These are phyloP conservation scores for Ferdinandea cuprea DNA, from an alignment of 2,888 invertebrate genomes.

Conservation along the genomic window DNA sequence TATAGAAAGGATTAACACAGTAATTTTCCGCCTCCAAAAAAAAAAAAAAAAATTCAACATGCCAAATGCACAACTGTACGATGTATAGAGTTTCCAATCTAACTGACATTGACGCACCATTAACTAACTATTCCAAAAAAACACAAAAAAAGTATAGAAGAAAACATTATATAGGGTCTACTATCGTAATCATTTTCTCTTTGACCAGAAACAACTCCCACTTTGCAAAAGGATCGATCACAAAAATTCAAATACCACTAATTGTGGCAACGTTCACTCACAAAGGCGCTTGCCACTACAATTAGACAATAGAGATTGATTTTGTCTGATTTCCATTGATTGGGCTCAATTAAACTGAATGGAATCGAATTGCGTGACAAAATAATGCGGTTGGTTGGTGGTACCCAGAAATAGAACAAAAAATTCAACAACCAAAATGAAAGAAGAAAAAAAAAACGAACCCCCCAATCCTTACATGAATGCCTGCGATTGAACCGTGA, in stretches of 20 bases:
- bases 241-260: slow-evolving; percentile 64
- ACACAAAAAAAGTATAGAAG: background rate
- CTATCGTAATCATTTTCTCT: slow-evolving; percentile 26
- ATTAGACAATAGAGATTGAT: slow-evolving; percentile 73
- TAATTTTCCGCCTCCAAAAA: no score
- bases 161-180: no score
- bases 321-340: slow-evolving; percentile 72
- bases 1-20: background rate
- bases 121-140: slow-evolving; percentile 27
- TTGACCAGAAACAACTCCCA: slow-evolving; percentile 37
- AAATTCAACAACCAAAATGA: background rate
- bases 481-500: slow-evolving; percentile 35
- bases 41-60: slow-evolving; percentile 26
- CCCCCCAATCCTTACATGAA: no score
- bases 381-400: slow-evolving; percentile 36
- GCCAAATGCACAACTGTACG: background rate
- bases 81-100: slow-evolving; percentile 1
- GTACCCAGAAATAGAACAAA: slow-evolving; percentile 1
- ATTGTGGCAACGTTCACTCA: slow-evolving; percentile 48
- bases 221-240: slow-evolving; percentile 30
- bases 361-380: slow-evolving; percentile 73
- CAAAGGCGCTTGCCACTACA: slow-evolving; percentile 57
- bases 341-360: slow-evolving; percentile 71
- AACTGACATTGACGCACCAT: slow-evolving; percentile 66
- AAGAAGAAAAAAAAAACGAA: slow-evolving; percentile 13